Conservation (phyloP, 2,113 vertebrate species). For the Scytalopus superciliaris region DNA sequence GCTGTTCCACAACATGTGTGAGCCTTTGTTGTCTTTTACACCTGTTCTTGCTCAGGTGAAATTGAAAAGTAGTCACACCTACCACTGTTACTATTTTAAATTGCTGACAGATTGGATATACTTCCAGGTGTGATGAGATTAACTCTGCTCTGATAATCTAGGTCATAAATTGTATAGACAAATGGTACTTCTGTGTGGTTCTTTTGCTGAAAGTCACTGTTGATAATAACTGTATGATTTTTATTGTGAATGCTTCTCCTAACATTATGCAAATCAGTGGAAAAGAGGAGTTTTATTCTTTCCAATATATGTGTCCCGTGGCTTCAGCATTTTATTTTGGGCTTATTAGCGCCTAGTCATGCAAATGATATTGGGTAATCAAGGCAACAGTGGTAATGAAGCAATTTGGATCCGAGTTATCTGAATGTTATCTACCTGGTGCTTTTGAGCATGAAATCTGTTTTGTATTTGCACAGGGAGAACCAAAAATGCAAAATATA, state of each 20-base stretch:
- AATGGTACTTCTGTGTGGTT: background rate
- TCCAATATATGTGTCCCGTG: background rate
- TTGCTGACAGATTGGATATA: background rate
- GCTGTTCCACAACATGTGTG: background rate
- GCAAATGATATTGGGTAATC: conserved; percentile 49
- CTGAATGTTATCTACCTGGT: background rate
- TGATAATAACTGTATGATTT: background rate
- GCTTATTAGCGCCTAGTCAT: conserved; percentile 46
- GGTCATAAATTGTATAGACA: background rate
- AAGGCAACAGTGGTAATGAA: conserved; percentile 30
- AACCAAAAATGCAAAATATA: background rate
- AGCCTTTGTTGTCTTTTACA: background rate
- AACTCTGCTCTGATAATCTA: background rate
- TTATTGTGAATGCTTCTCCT: background rate
- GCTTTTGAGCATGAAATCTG: conserved; percentile 42
- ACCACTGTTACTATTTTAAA: conserved; percentile 13
- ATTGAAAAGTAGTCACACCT: background rate
- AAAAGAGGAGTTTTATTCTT: conserved; percentile 3
- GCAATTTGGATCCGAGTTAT: background rate
- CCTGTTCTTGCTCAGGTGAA: background rate
- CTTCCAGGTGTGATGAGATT: background rate
- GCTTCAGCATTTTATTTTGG: conserved; percentile 13
- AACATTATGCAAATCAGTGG: background rate
- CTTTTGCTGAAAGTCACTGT: background rate
- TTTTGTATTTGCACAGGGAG: conserved; percentile 1